These are phyloP conservation scores for Rhinichthys osculus DNA, from an alignment of 2,797 vertebrate genomes.

Conservation along the genomic window DNA sequence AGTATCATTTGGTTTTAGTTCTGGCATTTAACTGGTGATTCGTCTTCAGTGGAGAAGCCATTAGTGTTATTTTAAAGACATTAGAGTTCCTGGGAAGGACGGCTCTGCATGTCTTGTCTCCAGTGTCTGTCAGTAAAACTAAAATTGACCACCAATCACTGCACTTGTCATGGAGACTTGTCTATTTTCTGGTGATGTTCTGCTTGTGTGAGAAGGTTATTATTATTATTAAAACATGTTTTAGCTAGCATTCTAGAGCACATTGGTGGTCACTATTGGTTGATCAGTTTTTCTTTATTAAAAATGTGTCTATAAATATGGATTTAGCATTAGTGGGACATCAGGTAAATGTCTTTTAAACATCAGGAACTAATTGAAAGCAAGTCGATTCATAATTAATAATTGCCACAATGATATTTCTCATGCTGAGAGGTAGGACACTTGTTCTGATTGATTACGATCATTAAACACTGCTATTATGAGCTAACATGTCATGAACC, in stretches of 20 bases:
- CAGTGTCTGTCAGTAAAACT: slow-evolving; percentile 55
- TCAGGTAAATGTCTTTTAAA: neutral
- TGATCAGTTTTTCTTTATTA: neutral
- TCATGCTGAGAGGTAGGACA: neutral
- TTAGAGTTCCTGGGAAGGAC: slow-evolving; percentile 17
- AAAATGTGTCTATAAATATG: neutral
- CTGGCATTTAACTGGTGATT: slow-evolving; percentile 29
- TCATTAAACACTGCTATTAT: neutral
- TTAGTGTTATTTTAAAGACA: slow-evolving; percentile 26
- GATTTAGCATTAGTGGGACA: neutral
- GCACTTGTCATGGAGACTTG: slow-evolving; percentile 9
- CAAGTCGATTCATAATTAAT: neutral
- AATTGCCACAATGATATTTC: neutral
- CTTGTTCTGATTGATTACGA: neutral
- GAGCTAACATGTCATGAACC: neutral
- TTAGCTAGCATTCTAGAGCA: neutral
- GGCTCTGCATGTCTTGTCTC: slow-evolving; percentile 27
- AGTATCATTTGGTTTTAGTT: slow-evolving; percentile 30
- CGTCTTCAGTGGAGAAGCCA: slow-evolving; percentile 26
- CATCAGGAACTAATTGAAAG: neutral
- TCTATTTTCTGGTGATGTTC: slow-evolving; percentile 45
- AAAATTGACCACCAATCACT: slow-evolving; percentile 52
- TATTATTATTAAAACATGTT: neutral
- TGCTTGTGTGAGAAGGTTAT: neutral
- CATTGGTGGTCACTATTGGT: neutral